phyloP scores from a whole-genome alignment of 2,113 vertebrate species.

The Ellobius talpinus region DNA sequence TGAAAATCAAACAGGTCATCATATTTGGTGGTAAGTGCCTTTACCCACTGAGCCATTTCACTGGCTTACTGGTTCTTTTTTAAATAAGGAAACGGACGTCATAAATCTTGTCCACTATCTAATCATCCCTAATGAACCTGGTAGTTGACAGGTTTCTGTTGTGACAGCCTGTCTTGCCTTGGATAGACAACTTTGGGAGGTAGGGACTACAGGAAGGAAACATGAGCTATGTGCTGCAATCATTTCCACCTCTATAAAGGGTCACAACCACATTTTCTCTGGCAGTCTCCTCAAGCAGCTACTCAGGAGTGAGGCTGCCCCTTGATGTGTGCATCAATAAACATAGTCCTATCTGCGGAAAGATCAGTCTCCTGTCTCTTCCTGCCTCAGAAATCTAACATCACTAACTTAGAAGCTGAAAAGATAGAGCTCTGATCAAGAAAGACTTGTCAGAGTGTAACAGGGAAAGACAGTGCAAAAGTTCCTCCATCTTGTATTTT shows the following conservation, averaged over 20 bases:
- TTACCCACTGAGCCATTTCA: neutral
- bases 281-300: neutral
- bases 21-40: neutral
- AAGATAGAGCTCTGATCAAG: constrained; percentile 24
- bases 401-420: neutral
- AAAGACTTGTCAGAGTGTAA: neutral
- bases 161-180: neutral
- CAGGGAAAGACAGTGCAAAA: neutral
- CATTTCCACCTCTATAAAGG: neutral
- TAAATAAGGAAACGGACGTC: neutral
- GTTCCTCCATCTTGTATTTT: neutral
- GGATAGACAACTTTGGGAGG: neutral
- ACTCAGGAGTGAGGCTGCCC: neutral
- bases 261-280: neutral
- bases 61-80: neutral
- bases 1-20: neutral
- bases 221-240: neutral
- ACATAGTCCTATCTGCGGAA: neutral
- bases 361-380: neutral
- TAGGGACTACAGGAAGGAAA: neutral
- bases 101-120: neutral
- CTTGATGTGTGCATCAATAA: neutral
- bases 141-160: neutral
- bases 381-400: neutral
- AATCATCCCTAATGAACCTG: neutral